Conservation (phyloP, 2,888 invertebrate species). For the Agonum fuliginosum region DNA sequence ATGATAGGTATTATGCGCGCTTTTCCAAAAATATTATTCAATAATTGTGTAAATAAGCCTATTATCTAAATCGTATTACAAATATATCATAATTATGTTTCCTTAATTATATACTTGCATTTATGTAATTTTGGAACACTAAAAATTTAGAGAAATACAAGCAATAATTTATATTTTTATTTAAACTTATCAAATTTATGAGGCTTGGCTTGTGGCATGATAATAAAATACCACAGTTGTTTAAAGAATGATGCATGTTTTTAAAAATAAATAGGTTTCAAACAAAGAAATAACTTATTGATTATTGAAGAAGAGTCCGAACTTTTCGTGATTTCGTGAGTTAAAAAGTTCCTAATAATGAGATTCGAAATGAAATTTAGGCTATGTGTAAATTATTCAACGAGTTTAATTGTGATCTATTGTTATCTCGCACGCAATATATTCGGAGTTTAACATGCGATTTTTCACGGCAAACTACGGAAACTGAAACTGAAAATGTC, state of each 20-base stretch:
- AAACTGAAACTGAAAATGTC: background rate
- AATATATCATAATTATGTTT: no score
- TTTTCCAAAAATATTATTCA: no score
- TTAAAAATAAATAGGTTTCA: background rate
- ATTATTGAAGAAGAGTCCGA: background rate
- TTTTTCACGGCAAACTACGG: background rate
- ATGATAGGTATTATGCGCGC: no score
- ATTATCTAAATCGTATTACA: no score
- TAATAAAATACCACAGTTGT: background rate
- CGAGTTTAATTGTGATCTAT: conserved; percentile 16
- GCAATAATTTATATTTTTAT: background rate
- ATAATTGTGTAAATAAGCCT: no score
- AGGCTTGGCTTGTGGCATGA: background rate
- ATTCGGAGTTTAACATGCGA: background rate
- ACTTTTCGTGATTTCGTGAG: background rate
- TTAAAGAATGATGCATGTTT: background rate
- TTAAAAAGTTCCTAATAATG: conserved; percentile 1
- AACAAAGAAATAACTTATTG: background rate
- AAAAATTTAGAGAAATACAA: background rate
- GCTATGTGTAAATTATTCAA: conserved; percentile 13
- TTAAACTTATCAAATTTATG: background rate
- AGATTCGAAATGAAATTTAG: background rate
- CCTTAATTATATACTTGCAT: no score
- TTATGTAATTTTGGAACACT: no score
- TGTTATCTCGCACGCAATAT: conserved; percentile 11